Percentiles rank a stretch among this genome's conserved stretches.
Conservation (phyloP, 2,113 vertebrate genomes). For the Procavia capensis region DNA sequence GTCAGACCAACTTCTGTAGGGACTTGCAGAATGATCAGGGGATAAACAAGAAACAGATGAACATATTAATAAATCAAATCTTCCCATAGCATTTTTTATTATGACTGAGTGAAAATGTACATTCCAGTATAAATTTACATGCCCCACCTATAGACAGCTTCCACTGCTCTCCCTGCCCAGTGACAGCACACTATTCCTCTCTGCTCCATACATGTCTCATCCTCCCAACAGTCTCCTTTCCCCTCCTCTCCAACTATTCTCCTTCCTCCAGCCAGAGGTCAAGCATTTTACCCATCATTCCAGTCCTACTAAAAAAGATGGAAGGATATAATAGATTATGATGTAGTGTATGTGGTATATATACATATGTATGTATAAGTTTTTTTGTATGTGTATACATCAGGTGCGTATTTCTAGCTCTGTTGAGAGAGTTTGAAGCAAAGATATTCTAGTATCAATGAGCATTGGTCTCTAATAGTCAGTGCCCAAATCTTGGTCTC, state of each 20-base stretch:
- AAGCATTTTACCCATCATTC: too few species aligned
- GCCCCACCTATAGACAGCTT: too few species aligned
- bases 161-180: too few species aligned
- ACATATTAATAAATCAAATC: neutral
- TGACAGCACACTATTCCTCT: too few species aligned
- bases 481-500: neutral
- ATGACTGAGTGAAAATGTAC: too few species aligned
- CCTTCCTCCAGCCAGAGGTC: too few species aligned
- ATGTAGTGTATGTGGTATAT: accelerated
- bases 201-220: too few species aligned
- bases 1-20: neutral
- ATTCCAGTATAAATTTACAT: too few species aligned
- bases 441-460: neutral
- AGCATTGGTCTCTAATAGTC: too few species aligned
- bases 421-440: neutral
- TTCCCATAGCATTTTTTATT: neutral
- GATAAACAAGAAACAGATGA: neutral
- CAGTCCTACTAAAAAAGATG: neutral
- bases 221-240: too few species aligned
- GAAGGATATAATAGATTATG: accelerated
- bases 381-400: neutral
- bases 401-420: neutral
- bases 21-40: neutral
- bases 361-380: neutral
- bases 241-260: too few species aligned